These are phyloP conservation scores for Bombus impatiens DNA, from an alignment of 1,140 invertebrate genomes.

Conservation along the genomic window DNA sequence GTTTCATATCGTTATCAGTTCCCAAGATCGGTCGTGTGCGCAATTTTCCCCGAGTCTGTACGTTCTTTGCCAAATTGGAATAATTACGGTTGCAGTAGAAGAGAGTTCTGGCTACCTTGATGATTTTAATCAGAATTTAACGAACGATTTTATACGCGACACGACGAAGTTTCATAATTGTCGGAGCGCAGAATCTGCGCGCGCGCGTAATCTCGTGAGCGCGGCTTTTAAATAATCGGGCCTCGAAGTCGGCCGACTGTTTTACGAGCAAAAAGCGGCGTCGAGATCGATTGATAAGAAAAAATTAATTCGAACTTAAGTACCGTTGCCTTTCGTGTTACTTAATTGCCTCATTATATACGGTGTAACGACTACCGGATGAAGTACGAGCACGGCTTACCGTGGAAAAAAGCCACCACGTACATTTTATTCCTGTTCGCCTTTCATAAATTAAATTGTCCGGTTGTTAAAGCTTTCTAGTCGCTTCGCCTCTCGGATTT, in stretches of 20 bases:
- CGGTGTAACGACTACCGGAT: conserved; percentile 44
- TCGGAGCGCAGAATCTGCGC: neutral
- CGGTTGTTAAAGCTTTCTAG: neutral
- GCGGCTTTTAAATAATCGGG: conserved; percentile 20
- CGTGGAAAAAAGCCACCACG: neutral
- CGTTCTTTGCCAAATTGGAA: neutral
- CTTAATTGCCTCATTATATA: conserved; percentile 54
- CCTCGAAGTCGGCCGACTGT: neutral
- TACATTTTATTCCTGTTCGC: conserved; percentile 19
- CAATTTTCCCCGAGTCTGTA: conserved; percentile 3
- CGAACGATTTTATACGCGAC: neutral
- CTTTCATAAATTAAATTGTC: conserved; percentile 41
- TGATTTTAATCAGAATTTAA: conserved; percentile 8
- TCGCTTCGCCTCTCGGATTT: neutral
- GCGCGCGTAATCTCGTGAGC: neutral
- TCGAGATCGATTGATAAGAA: conserved; percentile 42
- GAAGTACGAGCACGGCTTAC: conserved; percentile 8
- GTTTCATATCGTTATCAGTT: conserved; percentile 2
- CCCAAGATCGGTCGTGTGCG: neutral
- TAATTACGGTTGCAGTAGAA: neutral
- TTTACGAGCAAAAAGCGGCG: conserved; percentile 24
- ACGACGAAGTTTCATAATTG: neutral
- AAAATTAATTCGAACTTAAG: conserved; percentile 53
- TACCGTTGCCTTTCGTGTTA: conserved; percentile 42
- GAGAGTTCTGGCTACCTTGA: neutral